phyloP scores from a whole-genome alignment of 2,113 vertebrate genomes.

The Engraulis encrasicolus region DNA sequence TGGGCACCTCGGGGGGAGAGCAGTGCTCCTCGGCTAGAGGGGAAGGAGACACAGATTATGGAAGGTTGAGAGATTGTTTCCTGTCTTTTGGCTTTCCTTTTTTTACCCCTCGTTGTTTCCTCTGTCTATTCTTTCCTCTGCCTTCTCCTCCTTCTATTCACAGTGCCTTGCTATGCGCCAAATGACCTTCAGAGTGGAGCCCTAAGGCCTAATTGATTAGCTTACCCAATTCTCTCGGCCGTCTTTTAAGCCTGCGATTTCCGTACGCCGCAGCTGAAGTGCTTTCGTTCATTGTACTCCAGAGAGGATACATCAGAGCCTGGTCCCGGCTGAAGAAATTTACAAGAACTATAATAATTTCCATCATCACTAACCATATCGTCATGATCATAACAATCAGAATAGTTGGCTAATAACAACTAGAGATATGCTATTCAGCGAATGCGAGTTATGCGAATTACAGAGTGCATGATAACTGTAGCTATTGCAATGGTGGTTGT shows the following conservation, averaged over 20 bases:
- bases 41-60: neutral
- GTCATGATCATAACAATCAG: no score
- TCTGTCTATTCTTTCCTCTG: neutral
- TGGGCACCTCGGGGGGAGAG: neutral
- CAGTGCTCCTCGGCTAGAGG: constrained; percentile 16
- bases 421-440: no score
- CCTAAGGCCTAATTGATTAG: neutral
- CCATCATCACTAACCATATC: no score
- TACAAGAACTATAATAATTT: no score
- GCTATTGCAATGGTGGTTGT: no score
- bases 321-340: no score
- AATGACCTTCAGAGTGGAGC: neutral
- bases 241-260: neutral
- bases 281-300: neutral
- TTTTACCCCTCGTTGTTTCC: neutral
- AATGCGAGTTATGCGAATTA: no score
- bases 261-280: neutral
- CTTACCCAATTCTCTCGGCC: neutral
- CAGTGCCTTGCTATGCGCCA: neutral
- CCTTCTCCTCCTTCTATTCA: neutral
- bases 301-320: no score
- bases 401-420: no score
- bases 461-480: no score
- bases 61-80: constrained; percentile 8
- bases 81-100: constrained; percentile 30